phyloP scores from a whole-genome alignment of 2,888 invertebrate genomes.

The Drosophila kuntzei region DNA sequence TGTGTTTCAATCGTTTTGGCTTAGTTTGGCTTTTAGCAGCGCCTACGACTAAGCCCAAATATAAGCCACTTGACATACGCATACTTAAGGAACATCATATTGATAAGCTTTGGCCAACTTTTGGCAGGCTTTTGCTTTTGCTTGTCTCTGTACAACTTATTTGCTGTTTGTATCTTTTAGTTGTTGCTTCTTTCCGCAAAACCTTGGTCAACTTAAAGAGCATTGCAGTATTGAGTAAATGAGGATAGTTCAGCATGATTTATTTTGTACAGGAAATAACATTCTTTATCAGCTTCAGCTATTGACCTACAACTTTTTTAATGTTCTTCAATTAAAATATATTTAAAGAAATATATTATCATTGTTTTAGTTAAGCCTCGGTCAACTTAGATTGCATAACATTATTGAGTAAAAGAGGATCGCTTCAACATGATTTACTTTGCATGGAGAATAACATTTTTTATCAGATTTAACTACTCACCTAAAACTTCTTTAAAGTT shows the following conservation, averaged over 20 bases:
- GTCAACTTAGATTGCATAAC: too few species aligned
- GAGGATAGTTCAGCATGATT: background rate
- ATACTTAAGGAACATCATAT: conserved; percentile 52
- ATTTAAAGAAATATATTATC: too few species aligned
- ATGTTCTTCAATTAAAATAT: too few species aligned
- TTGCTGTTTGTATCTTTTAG: conserved; percentile 1
- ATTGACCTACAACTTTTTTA: too few species aligned
- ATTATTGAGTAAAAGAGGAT: too few species aligned
- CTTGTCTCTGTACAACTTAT: conserved; percentile 6
- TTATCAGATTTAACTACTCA: background rate
- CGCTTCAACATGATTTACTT: background rate
- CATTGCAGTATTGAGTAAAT: background rate
- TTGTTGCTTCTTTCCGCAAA: conserved; percentile 10
- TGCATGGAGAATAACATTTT: background rate
- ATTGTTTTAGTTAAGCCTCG: too few species aligned
- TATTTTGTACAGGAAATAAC: background rate
- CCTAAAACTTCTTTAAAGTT: background rate
- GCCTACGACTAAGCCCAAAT: conserved; percentile 54
- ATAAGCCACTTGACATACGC: conserved; percentile 63
- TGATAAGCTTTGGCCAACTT: conserved; percentile 65
- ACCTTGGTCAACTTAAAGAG: conserved; percentile 16
- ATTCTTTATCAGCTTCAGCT: background rate
- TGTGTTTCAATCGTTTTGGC: conserved; percentile 59
- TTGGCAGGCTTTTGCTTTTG: conserved; percentile 45
- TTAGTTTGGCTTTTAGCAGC: conserved; percentile 57